These are phyloP conservation scores for Psococerastis gibbosa DNA, from an alignment of 2,888 invertebrate species.

Conservation along the genomic window DNA sequence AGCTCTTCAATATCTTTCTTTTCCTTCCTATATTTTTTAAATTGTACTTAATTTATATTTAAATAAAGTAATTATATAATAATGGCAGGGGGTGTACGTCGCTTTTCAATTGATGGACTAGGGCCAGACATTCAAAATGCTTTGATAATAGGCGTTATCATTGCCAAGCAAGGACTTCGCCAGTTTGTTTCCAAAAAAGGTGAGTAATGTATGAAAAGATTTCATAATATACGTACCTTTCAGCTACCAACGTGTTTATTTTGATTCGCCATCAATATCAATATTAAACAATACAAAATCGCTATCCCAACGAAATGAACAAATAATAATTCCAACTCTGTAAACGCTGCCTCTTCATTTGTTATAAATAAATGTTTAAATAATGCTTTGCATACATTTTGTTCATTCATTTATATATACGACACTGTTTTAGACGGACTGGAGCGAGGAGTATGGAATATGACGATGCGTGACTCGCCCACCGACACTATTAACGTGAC, in stretches of 20 bases:
- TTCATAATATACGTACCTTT: neutral
- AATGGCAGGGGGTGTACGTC: constrained; percentile 11
- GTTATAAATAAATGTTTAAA: no score
- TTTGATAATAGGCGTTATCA: constrained; percentile 33
- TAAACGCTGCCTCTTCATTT: no score
- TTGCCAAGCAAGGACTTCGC: constrained; percentile 42
- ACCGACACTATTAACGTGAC: constrained; percentile 53
- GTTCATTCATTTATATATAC: no score
- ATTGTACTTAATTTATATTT: constrained; percentile 1
- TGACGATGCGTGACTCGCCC: constrained; percentile 54
- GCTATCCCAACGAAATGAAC: no score
- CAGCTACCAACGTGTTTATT: neutral
- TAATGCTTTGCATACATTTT: no score
- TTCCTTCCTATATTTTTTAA: neutral
- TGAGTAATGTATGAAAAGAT: constrained; percentile 14
- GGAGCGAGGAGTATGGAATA: constrained; percentile 49
- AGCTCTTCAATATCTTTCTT: neutral
- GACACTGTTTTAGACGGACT: constrained; percentile 30
- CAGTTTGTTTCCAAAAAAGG: constrained; percentile 31
- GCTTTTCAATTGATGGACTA: constrained; percentile 16
- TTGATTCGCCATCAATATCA: constrained; percentile 1
- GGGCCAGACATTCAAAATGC: constrained; percentile 23
- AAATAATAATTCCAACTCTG: no score
- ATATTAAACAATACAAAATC: no score
- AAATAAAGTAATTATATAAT: neutral